These are phyloP conservation scores for Gavia stellata DNA, from an alignment of 2,113 vertebrate genomes.

Conservation along the genomic window DNA sequence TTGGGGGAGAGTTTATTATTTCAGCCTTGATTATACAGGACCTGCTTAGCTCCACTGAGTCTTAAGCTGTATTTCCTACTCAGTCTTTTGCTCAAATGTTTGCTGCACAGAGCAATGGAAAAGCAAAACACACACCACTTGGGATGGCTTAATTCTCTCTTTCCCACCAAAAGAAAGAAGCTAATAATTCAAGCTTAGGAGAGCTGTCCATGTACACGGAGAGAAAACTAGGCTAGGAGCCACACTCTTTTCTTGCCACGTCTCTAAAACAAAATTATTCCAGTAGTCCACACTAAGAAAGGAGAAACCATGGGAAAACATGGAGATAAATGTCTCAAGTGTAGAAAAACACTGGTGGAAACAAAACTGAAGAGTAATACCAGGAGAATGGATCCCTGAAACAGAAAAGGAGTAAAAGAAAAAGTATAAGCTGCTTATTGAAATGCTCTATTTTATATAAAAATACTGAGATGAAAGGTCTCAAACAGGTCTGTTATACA, in stretches of 20 bases:
- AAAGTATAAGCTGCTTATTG: neutral
- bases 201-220: neutral
- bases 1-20: neutral
- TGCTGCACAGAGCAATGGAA: neutral
- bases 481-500: neutral
- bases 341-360: neutral
- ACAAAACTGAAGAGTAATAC: neutral
- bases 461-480: neutral
- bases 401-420: neutral
- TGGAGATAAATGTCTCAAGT: neutral
- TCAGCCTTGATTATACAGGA: neutral
- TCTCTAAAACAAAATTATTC: neutral
- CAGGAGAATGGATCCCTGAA: neutral
- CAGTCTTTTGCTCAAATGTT: neutral
- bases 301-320: neutral
- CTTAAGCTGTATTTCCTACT: neutral
- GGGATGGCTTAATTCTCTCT: neutral
- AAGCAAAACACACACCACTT: neutral
- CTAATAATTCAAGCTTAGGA: neutral
- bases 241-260: neutral
- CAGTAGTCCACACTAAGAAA: neutral
- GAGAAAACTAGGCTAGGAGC: neutral
- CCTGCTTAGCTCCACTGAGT: neutral
- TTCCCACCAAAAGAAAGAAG: neutral
- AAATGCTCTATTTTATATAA: neutral